These are phyloP conservation scores for Fringilla coelebs DNA, from an alignment of 2,797 vertebrate genomes.

Conservation along the genomic window DNA sequence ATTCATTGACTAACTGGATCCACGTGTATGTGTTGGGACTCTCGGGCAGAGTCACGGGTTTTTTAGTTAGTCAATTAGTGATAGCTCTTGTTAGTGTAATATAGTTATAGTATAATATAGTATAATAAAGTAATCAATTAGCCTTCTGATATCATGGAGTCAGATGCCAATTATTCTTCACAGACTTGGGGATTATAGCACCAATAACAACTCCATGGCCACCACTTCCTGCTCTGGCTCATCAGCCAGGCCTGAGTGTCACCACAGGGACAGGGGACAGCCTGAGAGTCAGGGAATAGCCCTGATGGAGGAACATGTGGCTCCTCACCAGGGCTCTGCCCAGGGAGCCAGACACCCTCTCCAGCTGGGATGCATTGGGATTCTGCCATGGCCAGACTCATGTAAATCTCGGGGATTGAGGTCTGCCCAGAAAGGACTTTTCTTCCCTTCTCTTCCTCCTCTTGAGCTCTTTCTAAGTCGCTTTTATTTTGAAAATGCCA, in stretches of 20 bases:
- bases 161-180: not conserved
- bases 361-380: not conserved
- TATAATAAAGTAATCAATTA: not conserved
- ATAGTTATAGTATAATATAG: not conserved
- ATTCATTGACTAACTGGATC: not conserved
- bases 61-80: not conserved
- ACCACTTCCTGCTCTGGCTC: not conserved
- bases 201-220: accelerated
- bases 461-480: not conserved
- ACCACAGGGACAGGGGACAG: not conserved
- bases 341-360: not conserved
- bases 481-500: not conserved
- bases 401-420: not conserved
- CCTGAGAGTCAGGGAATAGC: not conserved
- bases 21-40: not conserved
- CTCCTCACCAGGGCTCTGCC: not conserved
- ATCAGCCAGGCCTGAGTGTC: not conserved
- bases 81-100: not conserved
- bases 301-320: not conserved
- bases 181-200: not conserved
- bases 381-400: not conserved
- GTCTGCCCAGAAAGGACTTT: not conserved
- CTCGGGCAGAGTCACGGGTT: accelerated
- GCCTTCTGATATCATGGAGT: not conserved
- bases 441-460: not conserved